phyloP scores from a whole-genome alignment of 2,888 invertebrate genomes.

The Craniophora ligustri region DNA sequence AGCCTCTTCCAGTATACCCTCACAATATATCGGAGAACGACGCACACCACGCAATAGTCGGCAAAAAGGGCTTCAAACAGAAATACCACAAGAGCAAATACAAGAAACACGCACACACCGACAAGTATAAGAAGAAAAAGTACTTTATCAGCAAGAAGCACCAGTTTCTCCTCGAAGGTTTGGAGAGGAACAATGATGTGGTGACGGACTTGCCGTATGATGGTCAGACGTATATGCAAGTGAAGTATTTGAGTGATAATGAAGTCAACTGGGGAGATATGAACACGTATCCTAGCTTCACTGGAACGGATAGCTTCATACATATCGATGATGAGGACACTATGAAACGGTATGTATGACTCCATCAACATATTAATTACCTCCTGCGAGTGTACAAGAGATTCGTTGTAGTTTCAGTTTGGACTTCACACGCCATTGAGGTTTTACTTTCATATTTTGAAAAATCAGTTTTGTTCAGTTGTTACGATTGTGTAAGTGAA shows the following conservation, averaged over 20 bases:
- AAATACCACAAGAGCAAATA: slow-evolving; percentile 73
- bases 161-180: slow-evolving; percentile 48
- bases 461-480: no score
- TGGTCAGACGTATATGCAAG: slow-evolving; percentile 84
- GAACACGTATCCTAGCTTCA: slow-evolving; percentile 92
- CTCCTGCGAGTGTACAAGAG: no score
- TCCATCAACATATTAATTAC: background rate
- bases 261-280: slow-evolving; percentile 83
- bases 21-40: slow-evolving; percentile 71
- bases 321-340: slow-evolving; percentile 96
- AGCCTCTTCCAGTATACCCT: slow-evolving; percentile 66
- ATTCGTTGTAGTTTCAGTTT: no score
- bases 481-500: no score
- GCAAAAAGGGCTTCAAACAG: slow-evolving; percentile 79
- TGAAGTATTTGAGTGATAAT: slow-evolving; percentile 79
- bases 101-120: slow-evolving; percentile 71
- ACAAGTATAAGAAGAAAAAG: slow-evolving; percentile 76
- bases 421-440: no score
- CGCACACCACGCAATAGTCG: slow-evolving; percentile 75
- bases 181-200: slow-evolving; percentile 70
- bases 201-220: slow-evolving; percentile 65
- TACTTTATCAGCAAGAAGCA: slow-evolving; percentile 72
- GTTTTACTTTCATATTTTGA: no score
- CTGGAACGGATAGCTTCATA: slow-evolving; percentile 95
- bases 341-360: slow-evolving; percentile 91